A percentile compares a stretch with the other conserved stretches of the same genome.
Conservation (phyloP, 2,113 vertebrate genomes). For the Asarcornis scutulata region DNA sequence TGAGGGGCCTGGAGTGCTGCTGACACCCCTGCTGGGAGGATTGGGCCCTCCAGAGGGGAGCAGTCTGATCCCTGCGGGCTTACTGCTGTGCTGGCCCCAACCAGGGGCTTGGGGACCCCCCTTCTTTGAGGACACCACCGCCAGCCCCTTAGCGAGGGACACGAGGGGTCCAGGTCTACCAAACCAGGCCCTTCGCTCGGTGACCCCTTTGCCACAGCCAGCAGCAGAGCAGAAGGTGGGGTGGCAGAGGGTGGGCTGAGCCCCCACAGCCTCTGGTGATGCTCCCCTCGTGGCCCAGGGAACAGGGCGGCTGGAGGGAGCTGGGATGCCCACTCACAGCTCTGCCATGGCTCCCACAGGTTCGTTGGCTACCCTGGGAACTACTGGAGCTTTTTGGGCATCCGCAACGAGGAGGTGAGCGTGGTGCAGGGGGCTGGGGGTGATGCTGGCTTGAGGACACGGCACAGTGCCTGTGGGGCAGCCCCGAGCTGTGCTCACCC, state of each 20-base stretch:
- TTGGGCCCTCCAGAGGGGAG: neutral
- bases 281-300: neutral
- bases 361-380: slow-evolving; percentile 59
- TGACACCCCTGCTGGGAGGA: neutral
- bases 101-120: neutral
- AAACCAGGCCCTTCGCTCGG: neutral
- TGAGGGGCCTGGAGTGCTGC: neutral
- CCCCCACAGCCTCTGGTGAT: neutral
- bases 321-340: neutral
- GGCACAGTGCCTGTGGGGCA: neutral
- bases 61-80: neutral
- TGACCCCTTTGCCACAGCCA: neutral
- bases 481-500: neutral
- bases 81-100: neutral
- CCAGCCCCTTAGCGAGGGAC: neutral
- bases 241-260: no score
- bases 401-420: slow-evolving; percentile 45
- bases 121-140: no score
- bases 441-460: no score
- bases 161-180: neutral
- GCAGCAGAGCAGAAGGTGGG: neutral
- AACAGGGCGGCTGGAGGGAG: no score
- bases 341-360: neutral
- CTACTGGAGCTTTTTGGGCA: slow-evolving; percentile 48
- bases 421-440: neutral